Conservation (phyloP, 2,797 vertebrate species). For the Galaxias olidus region DNA sequence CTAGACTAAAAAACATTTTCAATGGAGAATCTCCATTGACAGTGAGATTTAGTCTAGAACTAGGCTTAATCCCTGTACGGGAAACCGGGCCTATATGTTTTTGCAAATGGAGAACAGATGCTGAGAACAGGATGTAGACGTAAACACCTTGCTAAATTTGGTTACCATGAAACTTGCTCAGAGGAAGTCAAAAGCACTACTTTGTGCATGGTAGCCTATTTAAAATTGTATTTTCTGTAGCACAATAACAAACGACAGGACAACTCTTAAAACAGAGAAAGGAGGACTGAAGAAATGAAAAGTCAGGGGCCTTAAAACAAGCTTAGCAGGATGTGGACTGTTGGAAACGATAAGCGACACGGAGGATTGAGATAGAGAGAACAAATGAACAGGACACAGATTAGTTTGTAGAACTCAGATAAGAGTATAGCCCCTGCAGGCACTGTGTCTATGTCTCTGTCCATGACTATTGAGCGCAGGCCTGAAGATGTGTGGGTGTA, state of each 20-base stretch:
- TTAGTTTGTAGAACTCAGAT: constrained; percentile 33
- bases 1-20: too few species aligned
- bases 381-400: constrained; percentile 43
- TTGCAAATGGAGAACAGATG: constrained; percentile 5
- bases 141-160: too few species aligned
- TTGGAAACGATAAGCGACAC: constrained; percentile 27
- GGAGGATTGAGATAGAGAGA: constrained; percentile 36
- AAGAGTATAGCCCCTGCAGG: constrained; percentile 33
- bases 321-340: constrained; percentile 33
- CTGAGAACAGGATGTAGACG: background rate
- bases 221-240: background rate
- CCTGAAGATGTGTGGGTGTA: constrained; percentile 20
- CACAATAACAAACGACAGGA: background rate
- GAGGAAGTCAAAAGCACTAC: background rate
- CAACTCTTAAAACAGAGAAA: constrained; percentile 4
- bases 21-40: too few species aligned
- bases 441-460: constrained; percentile 16
- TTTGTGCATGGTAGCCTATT: background rate
- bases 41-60: too few species aligned
- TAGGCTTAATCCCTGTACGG: too few species aligned
- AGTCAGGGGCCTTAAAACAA: background rate
- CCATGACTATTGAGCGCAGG: background rate
- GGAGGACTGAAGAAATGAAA: background rate
- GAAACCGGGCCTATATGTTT: too few species aligned
- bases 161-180: too few species aligned